Base-by-base conservation (phyloP, 2,888 invertebrate species). In the Chloroclystis v-ata region DNA sequence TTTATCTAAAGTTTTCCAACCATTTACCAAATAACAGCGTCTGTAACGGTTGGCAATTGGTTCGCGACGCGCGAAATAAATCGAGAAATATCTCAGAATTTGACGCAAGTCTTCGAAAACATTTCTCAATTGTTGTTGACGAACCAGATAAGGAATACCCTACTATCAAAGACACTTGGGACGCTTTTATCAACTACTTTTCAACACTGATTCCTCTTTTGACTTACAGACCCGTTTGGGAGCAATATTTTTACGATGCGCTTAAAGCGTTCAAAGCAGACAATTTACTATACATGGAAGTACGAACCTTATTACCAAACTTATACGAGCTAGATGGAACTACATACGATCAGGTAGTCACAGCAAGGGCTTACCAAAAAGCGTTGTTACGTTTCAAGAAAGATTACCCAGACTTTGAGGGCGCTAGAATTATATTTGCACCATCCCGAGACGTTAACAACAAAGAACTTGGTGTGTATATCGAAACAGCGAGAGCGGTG, bases 351-450 rank as follows among this genome's bases (percentile, higher is more conserved):
- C 71, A 82, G 0, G n/a, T 89, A 1, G 88, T 93, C 38, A 89
- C 91, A 0, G 89, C 90, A 0, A 81, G 81, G 49, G 75, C 92
- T 5, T 93, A 91, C 53, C 87, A 89, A 51, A 84, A 89, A 52
- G 78, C 89, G 0, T 78, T 90, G 9, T 81, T 90, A 0, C 82
- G 83, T 49, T 94, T 94, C 60, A 75, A 85, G 40, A 67, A 65
- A 1, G 85, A 90, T 13, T 75, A 94, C 69, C 91, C 91, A 0
- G 91, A 91, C 50, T 94, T 93, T 52, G 70, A 91, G 33, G 94
- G 94, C 0, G 90, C 90, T 0, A 92, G 91, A 62, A 61, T 93
- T 10, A 94, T 94, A 54, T 94, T 90, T 60, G 93, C 93, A 0
- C 92, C 93, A 0, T 53, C 76, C 0, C 87, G 93, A 43, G 72